Evolutionary conservation across 2,888 invertebrate species (phyloP).

Genomic region (Phortica okadai): DNA sequence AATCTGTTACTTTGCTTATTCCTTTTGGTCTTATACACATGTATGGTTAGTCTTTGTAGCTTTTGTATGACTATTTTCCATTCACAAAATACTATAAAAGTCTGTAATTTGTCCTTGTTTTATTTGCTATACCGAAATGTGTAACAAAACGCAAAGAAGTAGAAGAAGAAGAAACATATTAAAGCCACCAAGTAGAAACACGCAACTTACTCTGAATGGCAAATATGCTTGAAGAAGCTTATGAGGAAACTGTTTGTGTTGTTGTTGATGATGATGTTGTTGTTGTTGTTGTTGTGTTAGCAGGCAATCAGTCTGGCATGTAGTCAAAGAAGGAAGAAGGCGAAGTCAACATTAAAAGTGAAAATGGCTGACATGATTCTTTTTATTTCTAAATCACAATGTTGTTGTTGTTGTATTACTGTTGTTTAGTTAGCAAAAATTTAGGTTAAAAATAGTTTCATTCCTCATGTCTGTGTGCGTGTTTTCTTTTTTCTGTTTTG

Average conservation of each 20-base stretch:
- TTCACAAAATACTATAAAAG: slow-evolving; percentile 46
- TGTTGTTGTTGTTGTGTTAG: slow-evolving; percentile 3
- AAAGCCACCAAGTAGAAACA: no score
- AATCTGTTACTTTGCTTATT: background rate
- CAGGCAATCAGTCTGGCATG: background rate
- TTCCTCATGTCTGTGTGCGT: no score
- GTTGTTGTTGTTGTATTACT: slow-evolving; percentile 28
- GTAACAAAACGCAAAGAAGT: background rate
- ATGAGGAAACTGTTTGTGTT: no score
- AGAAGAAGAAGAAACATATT: background rate
- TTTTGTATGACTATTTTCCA: background rate
- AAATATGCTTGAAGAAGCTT: no score
- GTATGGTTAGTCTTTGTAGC: background rate
- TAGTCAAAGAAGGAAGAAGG: background rate
- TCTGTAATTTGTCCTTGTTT: slow-evolving; percentile 67
- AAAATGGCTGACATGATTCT: slow-evolving; percentile 12
- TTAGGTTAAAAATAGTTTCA: slow-evolving; percentile 29
- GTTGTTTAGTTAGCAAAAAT: slow-evolving; percentile 35
- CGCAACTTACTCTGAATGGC: no score
- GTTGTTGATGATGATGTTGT: no score
- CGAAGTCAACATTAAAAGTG: slow-evolving; percentile 8
- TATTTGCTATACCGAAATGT: slow-evolving; percentile 37
- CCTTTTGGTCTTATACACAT: background rate
- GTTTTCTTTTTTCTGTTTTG: background rate
- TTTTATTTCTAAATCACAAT: background rate